Conservation (phyloP, 2,797 vertebrate genomes). For the Heteromormyrus szaboi region DNA sequence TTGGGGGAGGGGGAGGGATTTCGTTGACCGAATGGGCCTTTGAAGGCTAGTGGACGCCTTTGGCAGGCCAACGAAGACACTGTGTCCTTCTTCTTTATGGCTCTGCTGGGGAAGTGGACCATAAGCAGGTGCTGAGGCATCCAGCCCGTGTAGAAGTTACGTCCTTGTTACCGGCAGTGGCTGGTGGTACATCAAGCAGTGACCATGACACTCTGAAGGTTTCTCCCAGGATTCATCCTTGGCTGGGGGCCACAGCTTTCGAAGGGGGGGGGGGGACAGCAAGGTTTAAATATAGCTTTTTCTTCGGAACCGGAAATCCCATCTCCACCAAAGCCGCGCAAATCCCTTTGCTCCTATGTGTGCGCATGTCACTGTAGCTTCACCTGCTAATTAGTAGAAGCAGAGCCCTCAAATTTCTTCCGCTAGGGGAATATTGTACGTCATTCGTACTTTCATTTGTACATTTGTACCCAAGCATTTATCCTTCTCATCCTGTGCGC, state of each 20-base stretch:
- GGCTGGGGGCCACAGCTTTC: not conserved
- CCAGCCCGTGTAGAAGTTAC: not conserved
- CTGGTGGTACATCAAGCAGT: not conserved
- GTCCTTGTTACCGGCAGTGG: not conserved
- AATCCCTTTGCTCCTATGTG: not conserved
- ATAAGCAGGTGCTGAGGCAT: not conserved
- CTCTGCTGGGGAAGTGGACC: not conserved
- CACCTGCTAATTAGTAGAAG: not conserved
- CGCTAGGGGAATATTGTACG: not conserved
- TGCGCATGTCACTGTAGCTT: not conserved
- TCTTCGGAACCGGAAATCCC: not conserved
- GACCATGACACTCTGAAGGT: not conserved
- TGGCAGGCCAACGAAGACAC: not conserved
- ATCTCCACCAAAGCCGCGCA: not conserved
- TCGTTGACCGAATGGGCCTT: not conserved
- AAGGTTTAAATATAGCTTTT: not conserved
- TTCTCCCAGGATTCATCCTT: not conserved
- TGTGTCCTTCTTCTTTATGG: not conserved
- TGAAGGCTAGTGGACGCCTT: not conserved
- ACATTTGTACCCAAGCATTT: not conserved
- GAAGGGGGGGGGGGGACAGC: not conserved
- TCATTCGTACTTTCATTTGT: not conserved
- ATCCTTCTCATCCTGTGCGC: not conserved
- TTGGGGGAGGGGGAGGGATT: not conserved
- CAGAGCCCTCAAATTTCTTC: not conserved